Evolutionary conservation across 2,797 vertebrate species (phyloP), one percentile per base, ranked within the genome.

Genomic region (Tokudaia tokunoshimensis): DNA sequence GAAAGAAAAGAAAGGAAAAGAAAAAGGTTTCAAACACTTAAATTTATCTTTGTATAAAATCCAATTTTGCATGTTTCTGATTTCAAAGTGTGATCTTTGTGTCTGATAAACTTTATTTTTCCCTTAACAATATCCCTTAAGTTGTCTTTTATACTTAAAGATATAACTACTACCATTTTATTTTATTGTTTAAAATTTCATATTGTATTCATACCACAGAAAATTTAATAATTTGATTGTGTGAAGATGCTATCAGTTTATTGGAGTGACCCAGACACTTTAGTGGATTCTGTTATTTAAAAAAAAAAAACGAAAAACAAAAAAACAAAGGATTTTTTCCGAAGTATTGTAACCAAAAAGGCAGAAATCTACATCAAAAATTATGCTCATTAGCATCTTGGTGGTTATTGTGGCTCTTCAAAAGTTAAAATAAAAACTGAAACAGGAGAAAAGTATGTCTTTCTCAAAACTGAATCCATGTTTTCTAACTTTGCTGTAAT

Each of bases 41-140:
- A 81, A 52, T 63, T 57, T 67, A 37, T 82, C n/a, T 79, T 19
- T 37, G 0, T 55, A 31, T 17, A 86, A 15, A 41, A 47, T 95
- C 52, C 47, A 44, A 9, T 80, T 80, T 92, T 70, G 59, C 31
- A 24, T 82, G 20, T 41, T 88, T 9, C 88, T 92, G 76, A 88
- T 67, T 94, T 83, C 5, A 92, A 50, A 94, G 88, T 13, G 52
- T 3, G 3, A 13, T 94, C 6, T 75, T 83, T 41, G 5, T 80
- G 1, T 93, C 74, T 85, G 11, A 75, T 50, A 87, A 93, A 94
- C 31, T 31, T 93, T 24, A 29, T 52, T 94, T 83, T 80, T 88
- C 82, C 88, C 75, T 88, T 80, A 82, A 1, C 11, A 88, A 26
- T 75, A 29, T 57, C 75, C 44, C 50, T 85, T 67, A 50, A 76